These are phyloP conservation scores for Phaenicophaeus curvirostris DNA, from an alignment of 2,797 vertebrate species.

Conservation along the genomic window DNA sequence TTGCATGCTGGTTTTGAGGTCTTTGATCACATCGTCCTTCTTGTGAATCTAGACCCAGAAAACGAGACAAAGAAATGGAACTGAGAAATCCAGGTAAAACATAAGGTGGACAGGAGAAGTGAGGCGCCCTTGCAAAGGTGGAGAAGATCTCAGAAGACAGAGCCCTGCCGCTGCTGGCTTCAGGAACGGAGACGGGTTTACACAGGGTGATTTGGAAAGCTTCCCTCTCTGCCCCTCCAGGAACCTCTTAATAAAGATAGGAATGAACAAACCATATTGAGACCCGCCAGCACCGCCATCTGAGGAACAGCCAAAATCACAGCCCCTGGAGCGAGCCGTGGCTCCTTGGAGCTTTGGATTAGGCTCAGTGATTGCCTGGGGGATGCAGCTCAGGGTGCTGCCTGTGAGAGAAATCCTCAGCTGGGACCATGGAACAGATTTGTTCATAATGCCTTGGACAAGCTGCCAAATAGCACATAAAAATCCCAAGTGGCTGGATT, in stretches of 20 bases:
- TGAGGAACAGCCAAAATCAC: not conserved
- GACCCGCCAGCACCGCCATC: not conserved
- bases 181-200: not conserved
- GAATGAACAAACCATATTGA: not conserved
- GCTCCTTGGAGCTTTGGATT: not conserved
- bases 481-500: not conserved
- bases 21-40: slow-evolving; percentile 73
- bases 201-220: not conserved
- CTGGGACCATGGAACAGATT: not conserved
- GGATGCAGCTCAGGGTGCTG: not conserved
- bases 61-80: not conserved
- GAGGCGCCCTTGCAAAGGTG: not conserved
- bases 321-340: rapidly evolving
- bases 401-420: not conserved
- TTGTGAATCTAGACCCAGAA: slow-evolving; percentile 75
- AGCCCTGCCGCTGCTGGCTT: not conserved
- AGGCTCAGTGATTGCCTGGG: not conserved
- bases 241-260: not conserved
- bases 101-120: not conserved
- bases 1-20: slow-evolving; percentile 75
- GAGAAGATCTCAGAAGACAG: not conserved
- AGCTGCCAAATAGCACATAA: not conserved
- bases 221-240: not conserved
- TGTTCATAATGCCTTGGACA: not conserved
- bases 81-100: not conserved